Conservation (phyloP, 2,888 invertebrate genomes). For the Dasysyrphus tricinctus region DNA sequence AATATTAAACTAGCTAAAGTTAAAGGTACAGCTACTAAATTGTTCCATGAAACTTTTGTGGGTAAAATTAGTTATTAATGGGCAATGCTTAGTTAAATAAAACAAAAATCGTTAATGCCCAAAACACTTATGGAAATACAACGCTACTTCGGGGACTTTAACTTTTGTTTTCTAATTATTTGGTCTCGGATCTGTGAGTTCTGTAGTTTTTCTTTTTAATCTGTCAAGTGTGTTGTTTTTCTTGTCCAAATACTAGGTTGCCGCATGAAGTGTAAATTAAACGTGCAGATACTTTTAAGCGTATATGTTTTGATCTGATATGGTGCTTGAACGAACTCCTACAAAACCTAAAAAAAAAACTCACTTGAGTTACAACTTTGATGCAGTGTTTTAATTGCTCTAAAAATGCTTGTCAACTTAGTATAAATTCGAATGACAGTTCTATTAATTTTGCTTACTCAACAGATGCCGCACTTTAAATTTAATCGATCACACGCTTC, state of each 20-base stretch:
- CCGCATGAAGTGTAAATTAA: neutral
- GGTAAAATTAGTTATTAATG: no score
- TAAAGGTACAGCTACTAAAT: no score
- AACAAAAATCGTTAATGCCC: no score
- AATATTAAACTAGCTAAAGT: no score
- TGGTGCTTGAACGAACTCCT: neutral
- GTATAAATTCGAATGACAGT: slow-evolving; percentile 2
- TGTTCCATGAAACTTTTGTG: no score
- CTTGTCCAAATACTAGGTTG: neutral
- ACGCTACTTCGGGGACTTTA: neutral
- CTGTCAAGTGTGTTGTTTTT: neutral
- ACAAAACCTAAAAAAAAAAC: no score
- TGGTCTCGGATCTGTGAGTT: neutral
- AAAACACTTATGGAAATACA: no score
- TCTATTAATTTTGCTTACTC: neutral
- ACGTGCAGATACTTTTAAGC: neutral
- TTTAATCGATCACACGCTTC: slow-evolving; percentile 19
- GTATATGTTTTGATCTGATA: slow-evolving; percentile 5
- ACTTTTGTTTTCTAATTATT: slow-evolving; percentile 4
- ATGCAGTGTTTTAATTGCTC: neutral
- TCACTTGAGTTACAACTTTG: neutral
- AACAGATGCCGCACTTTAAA: neutral
- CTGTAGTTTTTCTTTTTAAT: neutral
- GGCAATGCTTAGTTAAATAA: no score
- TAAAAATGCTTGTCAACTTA: neutral